Evolutionary conservation across 2,888 invertebrate genomes (phyloP).

Genomic region (Petrophora chlorosata): DNA sequence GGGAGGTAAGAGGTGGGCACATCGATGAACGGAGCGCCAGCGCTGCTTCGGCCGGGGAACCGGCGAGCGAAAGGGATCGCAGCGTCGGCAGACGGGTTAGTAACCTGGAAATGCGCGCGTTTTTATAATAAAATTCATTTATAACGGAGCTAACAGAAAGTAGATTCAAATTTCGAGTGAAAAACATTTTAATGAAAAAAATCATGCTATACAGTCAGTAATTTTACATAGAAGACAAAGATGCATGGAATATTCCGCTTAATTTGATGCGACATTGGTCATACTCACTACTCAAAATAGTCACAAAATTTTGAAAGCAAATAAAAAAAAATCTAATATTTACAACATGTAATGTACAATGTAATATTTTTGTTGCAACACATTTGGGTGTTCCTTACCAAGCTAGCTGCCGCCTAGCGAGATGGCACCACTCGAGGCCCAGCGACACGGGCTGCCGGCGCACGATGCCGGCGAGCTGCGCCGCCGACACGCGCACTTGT

Average conservation of each 20-base stretch:
- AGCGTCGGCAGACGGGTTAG: constrained; percentile 93
- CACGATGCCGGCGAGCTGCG: constrained; percentile 91
- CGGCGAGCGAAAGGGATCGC: constrained; percentile 90
- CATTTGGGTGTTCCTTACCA: constrained; percentile 81
- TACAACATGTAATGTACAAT: background rate
- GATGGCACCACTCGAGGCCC: constrained; percentile 94
- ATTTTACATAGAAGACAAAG: too few relatives aligned
- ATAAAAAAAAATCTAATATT: too few relatives aligned
- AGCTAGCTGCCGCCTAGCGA: constrained; percentile 93
- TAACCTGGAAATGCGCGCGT: too few relatives aligned
- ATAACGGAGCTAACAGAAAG: too few relatives aligned
- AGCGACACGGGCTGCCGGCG: constrained; percentile 93
- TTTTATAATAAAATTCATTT: too few relatives aligned
- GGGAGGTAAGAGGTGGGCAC: constrained; percentile 89
- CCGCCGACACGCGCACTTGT: constrained; percentile 88
- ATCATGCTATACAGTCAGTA: too few relatives aligned
- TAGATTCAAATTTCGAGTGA: too few relatives aligned
- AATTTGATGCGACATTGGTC: too few relatives aligned
- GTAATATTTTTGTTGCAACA: background rate
- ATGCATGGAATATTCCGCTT: too few relatives aligned
- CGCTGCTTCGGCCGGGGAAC: constrained; percentile 90
- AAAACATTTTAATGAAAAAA: too few relatives aligned
- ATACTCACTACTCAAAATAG: too few relatives aligned
- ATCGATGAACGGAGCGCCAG: constrained; percentile 91
- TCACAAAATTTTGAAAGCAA: too few relatives aligned